A percentile compares a stretch with the other conserved stretches of the same genome.
Evolutionary conservation across 2,888 invertebrate species (phyloP).

Genomic region (Chymomyza amoena): DNA sequence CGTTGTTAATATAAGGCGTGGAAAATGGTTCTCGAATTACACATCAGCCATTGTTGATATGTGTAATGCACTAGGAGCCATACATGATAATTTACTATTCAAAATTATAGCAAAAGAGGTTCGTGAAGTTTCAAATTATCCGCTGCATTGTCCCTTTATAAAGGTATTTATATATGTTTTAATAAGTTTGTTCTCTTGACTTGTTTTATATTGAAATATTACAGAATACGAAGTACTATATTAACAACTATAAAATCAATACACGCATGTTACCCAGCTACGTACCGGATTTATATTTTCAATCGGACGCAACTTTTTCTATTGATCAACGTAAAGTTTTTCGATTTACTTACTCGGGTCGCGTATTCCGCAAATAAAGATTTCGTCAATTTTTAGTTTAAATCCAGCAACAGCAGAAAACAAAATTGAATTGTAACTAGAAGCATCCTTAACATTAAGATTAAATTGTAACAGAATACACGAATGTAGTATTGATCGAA

Average conservation of each 20-base stretch:
- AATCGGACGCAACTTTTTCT: slow-evolving; percentile 3
- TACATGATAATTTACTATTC: slow-evolving; percentile 5
- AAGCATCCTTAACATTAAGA: too few relatives aligned
- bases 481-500: too few relatives aligned
- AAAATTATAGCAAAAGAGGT: slow-evolving; percentile 2
- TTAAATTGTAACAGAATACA: too few relatives aligned
- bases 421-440: too few relatives aligned
- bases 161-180: background rate
- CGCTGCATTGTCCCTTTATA: slow-evolving; percentile 7
- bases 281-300: slow-evolving; percentile 19
- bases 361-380: background rate
- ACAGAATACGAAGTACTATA: background rate
- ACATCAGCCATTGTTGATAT: background rate
- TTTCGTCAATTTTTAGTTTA: too few relatives aligned
- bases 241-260: slow-evolving; percentile 17
- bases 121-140: background rate
- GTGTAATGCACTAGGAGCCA: background rate
- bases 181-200: background rate
- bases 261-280: slow-evolving; percentile 27
- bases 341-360: slow-evolving; percentile 20
- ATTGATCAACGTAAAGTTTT: slow-evolving; percentile 1
- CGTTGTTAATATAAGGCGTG: background rate
- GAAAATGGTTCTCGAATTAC: background rate
- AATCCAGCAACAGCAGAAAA: too few relatives aligned
- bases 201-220: background rate